phyloP scores from a whole-genome alignment of 1,140 invertebrate genomes.

The Megalopta genalis region DNA sequence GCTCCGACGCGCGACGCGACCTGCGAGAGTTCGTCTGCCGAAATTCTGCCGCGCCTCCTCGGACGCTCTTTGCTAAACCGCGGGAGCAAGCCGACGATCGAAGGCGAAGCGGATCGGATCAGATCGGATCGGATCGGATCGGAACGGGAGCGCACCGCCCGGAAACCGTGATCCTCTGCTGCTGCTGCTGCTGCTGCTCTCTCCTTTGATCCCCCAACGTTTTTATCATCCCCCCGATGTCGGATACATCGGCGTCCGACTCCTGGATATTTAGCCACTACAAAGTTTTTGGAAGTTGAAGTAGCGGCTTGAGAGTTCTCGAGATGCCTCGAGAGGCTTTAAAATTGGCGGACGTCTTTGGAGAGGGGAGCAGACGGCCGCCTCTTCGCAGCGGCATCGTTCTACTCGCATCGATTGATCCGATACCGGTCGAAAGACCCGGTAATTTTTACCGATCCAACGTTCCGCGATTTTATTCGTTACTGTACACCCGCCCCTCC shows the following conservation, averaged over 20 bases:
- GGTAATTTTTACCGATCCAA: no score
- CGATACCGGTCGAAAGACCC: no score
- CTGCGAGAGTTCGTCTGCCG: constrained; percentile 6
- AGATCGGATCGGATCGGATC: not conserved
- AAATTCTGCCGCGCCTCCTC: constrained; percentile 44
- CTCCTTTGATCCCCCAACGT: constrained; percentile 24
- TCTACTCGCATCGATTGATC: no score
- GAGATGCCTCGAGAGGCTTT: constrained; percentile 13
- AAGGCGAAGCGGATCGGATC: constrained; percentile 6
- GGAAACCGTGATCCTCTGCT: no score
- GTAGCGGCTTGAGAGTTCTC: not conserved
- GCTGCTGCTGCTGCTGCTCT: no score
- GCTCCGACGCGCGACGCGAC: not conserved
- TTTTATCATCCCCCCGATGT: constrained; percentile 14
- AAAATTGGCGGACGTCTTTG: constrained; percentile 15
- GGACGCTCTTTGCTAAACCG: constrained; percentile 25
- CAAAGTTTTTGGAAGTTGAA: constrained; percentile 6
- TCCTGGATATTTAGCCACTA: constrained; percentile 1
- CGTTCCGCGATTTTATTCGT: no score
- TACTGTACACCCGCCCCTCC: no score
- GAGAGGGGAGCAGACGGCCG: not conserved
- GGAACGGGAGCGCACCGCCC: no score
- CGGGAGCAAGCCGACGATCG: no score
- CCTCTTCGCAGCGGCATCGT: no score
- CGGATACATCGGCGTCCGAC: constrained; percentile 11